phyloP scores from a whole-genome alignment of 2,888 invertebrate genomes.

The Microctonus aethiopoides region DNA sequence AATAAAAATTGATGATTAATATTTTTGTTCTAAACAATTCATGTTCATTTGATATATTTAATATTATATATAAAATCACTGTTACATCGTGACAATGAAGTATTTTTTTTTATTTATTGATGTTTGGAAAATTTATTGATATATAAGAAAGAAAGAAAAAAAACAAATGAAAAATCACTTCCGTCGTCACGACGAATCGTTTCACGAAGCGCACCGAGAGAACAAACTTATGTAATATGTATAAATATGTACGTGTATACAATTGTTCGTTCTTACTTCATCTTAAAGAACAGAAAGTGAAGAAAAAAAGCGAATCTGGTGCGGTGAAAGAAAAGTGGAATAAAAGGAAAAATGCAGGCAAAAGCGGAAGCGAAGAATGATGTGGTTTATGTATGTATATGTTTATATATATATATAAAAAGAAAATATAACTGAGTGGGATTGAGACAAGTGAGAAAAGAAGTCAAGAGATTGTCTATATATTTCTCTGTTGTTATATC shows the following conservation, averaged over 20 bases:
- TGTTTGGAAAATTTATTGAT: background rate
- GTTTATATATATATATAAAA: background rate
- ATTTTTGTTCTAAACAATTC: too few species aligned
- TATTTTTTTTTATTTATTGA: background rate
- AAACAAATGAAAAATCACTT: background rate
- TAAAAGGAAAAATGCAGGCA: background rate
- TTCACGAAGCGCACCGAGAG: background rate
- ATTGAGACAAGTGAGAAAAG: background rate
- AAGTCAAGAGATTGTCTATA: constrained; percentile 25
- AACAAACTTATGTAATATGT: background rate
- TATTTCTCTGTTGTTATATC: constrained; percentile 42
- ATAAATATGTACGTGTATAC: too few species aligned
- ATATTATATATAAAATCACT: too few species aligned
- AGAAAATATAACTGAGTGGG: too few species aligned
- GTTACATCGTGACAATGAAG: too few species aligned
- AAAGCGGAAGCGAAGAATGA: constrained; percentile 21
- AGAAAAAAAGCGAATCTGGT: background rate
- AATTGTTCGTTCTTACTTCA: background rate
- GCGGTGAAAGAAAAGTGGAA: background rate
- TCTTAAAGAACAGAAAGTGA: background rate
- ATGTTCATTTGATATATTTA: too few species aligned
- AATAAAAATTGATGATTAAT: too few species aligned
- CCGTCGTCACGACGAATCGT: background rate
- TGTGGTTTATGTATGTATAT: background rate
- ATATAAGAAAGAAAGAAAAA: background rate